A percentile compares a stretch with the other conserved stretches of the same genome.
These are phyloP conservation scores for Crypturellus tataupa DNA, from an alignment of 2,797 vertebrate genomes.

Conservation along the genomic window DNA sequence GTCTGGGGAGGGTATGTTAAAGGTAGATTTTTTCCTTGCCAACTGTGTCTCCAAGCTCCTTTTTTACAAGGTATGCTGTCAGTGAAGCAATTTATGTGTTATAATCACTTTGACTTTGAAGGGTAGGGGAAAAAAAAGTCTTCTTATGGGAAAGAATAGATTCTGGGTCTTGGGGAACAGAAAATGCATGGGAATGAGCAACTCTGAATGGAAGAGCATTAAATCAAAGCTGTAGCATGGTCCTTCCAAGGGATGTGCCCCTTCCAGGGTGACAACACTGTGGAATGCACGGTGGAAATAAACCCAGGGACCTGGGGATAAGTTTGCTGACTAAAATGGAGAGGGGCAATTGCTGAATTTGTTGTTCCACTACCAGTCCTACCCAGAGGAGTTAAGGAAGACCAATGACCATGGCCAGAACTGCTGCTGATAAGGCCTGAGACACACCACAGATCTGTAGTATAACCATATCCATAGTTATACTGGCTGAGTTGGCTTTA, in stretches of 20 bases:
- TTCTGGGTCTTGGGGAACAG: neutral
- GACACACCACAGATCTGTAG: neutral
- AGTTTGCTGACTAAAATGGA: neutral
- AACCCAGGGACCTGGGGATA: neutral
- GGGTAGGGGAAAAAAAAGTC: neutral
- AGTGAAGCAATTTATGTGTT: slow-evolving; percentile 44
- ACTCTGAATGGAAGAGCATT: neutral
- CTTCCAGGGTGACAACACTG: neutral
- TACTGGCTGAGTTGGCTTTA: neutral
- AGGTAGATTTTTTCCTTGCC: neutral
- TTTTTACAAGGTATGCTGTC: slow-evolving; percentile 29
- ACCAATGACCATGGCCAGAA: neutral
- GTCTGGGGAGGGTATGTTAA: neutral
- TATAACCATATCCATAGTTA: rapidly evolving
- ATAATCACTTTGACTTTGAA: slow-evolving; percentile 21
- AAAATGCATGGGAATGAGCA: neutral
- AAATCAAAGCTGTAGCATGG: neutral
- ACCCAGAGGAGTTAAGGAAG: neutral
- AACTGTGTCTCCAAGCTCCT: neutral
- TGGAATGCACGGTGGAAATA: neutral
- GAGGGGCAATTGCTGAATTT: neutral
- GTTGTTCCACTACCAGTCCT: neutral
- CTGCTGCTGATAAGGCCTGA: neutral
- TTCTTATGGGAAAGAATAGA: neutral
- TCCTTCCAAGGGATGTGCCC: neutral